Evolutionary conservation across 2,797 vertebrate species (phyloP), one percentile per base, ranked within the genome.

Genomic region (Sarcophilus harrisii): DNA sequence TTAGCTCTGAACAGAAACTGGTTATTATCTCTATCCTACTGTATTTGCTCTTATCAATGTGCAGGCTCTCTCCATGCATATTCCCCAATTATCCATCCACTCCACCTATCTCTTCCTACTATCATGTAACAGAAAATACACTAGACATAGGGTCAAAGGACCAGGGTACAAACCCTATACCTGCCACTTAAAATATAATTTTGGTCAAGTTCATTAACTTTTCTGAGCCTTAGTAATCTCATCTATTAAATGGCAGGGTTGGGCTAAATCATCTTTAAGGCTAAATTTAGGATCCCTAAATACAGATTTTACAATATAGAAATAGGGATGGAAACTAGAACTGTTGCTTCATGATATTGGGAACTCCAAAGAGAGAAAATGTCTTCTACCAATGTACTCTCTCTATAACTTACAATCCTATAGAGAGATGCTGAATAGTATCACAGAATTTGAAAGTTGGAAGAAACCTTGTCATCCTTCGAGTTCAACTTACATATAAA

Each of bases 21-120:
- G 30, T 57, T 66, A 29, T 59, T 55, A 14, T 0, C 0, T 14
- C 45, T 55, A 13, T 21, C 0, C 0, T 32, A 8, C 45, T 29
- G 29, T 55, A 55, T 32, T 32, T 89, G 95, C 60, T 66, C 66
- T 21, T 11, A 57, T 30, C 95, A n/a, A 73, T 27, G 52, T 52
- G 6, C 52, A 52, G 52, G 21, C 45, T 81, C 21, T 24, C 27
- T 3, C 73, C 73, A 87, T 57, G 57, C 14, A 57, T 57, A 0
- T 16, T 57, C 18, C 18, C 57, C 18, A 57, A 4, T 49, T 45
- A 0, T 87, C 21, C 38, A 45, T 87, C 38, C 24, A 45, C 3
- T 49, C 38, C 45, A 45, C 21, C 38, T 9, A 27, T 27, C 21
- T 87, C 73, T 45, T 9, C 9, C 73, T 8, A 45, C 9, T 18